Percentiles rank a stretch among this genome's conserved stretches.
phyloP scores from a whole-genome alignment of 2,888 invertebrate genomes.

The Leptogaster cylindrica region DNA sequence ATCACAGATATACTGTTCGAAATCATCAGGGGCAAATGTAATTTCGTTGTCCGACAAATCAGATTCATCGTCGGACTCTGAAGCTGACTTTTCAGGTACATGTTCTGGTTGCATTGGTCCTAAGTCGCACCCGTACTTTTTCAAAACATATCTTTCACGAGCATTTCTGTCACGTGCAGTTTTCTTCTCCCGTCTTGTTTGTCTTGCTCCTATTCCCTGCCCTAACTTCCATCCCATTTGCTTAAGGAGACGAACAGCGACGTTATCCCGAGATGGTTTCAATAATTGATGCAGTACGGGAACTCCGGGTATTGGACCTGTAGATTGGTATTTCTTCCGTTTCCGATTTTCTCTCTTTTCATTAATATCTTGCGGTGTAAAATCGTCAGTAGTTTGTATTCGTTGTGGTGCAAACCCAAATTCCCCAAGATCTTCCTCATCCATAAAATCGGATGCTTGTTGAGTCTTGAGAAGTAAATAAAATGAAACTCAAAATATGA shows the following conservation, averaged over 20 bases:
- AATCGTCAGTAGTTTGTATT: constrained; percentile 81
- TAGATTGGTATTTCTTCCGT: constrained; percentile 56
- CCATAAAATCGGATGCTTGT: constrained; percentile 95
- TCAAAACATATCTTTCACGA: constrained; percentile 56
- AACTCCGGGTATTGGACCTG: constrained; percentile 65
- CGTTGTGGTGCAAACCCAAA: constrained; percentile 93
- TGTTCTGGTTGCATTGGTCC: constrained; percentile 42
- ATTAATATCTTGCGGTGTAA: constrained; percentile 61
- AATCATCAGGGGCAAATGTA: constrained; percentile 78
- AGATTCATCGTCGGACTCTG: constrained; percentile 46
- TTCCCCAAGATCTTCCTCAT: constrained; percentile 93
- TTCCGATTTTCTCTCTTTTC: constrained; percentile 56
- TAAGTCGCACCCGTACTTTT: constrained; percentile 56
- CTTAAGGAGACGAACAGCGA: constrained; percentile 83
- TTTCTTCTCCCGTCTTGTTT: constrained; percentile 61
- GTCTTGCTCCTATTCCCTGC: constrained; percentile 70
- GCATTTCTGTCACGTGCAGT: constrained; percentile 53
- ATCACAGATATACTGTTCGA: constrained; percentile 72
- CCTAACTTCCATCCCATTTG: constrained; percentile 94
- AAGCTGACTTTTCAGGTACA: constrained; percentile 46
- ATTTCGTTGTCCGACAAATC: constrained; percentile 52
- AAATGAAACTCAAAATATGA: background rate
- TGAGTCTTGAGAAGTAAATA: constrained; percentile 63
- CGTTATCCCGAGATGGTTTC: constrained; percentile 80
- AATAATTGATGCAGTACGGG: constrained; percentile 75